phyloP scores from a whole-genome alignment of 2,797 vertebrate genomes.

The Chelon labrosus region DNA sequence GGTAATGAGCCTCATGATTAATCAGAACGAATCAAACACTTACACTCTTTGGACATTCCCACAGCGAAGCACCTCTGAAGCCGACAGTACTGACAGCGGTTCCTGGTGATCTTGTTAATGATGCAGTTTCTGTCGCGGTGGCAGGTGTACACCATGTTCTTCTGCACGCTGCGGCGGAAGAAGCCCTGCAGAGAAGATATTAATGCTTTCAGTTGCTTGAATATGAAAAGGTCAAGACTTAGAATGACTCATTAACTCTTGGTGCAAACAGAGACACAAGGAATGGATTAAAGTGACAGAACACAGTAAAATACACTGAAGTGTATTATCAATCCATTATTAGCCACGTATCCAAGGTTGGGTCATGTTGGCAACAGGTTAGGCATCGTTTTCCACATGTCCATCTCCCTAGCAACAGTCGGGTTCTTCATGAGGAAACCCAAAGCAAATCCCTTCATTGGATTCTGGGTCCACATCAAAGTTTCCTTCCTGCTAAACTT shows the following conservation, averaged over 20 bases:
- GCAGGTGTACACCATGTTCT: constrained; percentile 99
- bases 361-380: too few relatives aligned
- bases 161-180: constrained; percentile 98
- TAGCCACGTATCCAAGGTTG: too few relatives aligned
- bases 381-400: too few relatives aligned
- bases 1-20: neutral
- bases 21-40: constrained; percentile 72
- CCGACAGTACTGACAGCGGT: constrained; percentile 98
- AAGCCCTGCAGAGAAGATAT: constrained; percentile 88
- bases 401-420: too few relatives aligned
- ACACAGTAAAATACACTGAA: too few relatives aligned
- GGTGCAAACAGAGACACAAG: too few relatives aligned
- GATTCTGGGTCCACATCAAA: too few relatives aligned
- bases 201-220: neutral
- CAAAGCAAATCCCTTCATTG: too few relatives aligned
- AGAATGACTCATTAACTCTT: neutral
- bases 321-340: too few relatives aligned
- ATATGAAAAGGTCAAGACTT: neutral
- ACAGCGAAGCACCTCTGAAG: constrained; percentile 97
- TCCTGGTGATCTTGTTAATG: constrained; percentile 99
- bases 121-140: constrained; percentile 97
- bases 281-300: too few relatives aligned
- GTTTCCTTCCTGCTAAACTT: too few relatives aligned
- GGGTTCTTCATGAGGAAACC: too few relatives aligned
- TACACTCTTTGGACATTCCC: constrained; percentile 99